Evolutionary conservation across 2,113 vertebrate genomes (phyloP), one percentile per base, ranked within the genome.

Genomic region (Solenodon paradoxus): DNA sequence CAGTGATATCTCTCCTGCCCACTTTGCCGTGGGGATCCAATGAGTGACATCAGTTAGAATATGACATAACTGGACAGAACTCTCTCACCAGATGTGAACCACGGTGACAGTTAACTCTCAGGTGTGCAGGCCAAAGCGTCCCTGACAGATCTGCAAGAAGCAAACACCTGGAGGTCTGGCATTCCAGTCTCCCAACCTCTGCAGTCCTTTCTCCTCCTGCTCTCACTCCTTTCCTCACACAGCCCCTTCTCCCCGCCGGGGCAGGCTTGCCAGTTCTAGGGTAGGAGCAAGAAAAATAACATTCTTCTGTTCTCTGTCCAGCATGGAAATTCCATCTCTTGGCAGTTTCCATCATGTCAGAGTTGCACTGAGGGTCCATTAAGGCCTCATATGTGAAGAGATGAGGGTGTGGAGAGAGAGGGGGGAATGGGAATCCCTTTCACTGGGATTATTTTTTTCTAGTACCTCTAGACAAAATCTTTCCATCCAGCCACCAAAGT

Each of bases 401-500:
- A 85, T 63, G 71, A 55, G 85, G 83, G 83, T 93, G 85, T 49
- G 49, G 95, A 75, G 86, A 85, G 61, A 49, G 53, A 66, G 28
- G 82, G 61, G 38, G 85, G 84, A 75, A 94, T 63, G 89, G 94
- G 94, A 97, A 95, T 96, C 93, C 64, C 87, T 97, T 95, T 96
- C 94, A 90, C 15, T 93, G 20, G 49, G 51, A 22, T 4, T n/a
- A n/a, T n/a, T n/a, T 45, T 97, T 97, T 35, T 96, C 82, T 91
- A 91, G 71, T 10, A 88, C 13, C 49, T 42, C 71, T 82, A 4
- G 22, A 90, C 53, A 95, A 95, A 97, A 88, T 95, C 32, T 98
- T 97, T 98, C 98, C 97, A 97, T 61, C 17, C 71, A 80, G 93
- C 89, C 74, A 92, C 85, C 92, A 83, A 93, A 96, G 93, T 51